Evolutionary conservation across 2,113 vertebrate species (phyloP), one percentile per base, ranked within the genome.

Genomic region (Ciconia stormi): DNA sequence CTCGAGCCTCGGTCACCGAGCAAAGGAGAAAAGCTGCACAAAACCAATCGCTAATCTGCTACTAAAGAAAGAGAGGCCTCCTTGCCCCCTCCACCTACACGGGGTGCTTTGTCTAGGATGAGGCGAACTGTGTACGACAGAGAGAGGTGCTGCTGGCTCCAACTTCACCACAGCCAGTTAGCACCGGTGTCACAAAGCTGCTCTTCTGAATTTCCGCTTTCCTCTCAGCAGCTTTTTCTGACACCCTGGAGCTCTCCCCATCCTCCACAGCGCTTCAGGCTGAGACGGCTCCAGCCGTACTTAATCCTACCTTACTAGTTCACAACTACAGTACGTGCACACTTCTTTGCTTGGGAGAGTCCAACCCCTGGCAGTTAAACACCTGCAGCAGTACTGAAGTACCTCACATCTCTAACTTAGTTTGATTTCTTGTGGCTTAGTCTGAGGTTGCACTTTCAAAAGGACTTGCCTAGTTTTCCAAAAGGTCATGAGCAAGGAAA

Each of bases 101-200:
- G 0, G 16, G 11, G 40, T 4, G 36, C 56, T 77, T 44, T 58
- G n/a, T 25, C 27, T 20, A 5, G 34, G 61, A 7, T 5, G 27
- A 34, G n/a, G 62, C 17, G 58, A 55, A 8, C 52, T 13, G 19
- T 13, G 82, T 2, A 0, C 4, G 46, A 27, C n/a, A 44, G 61
- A 25, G 19, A 13, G 29, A 22, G n/a, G 18, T 0, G 0, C 84
- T 56, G 47, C 61, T 56, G 52, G 47, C 61, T 56, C 56, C 44
- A 3, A 10, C 36, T 29, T 18, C 52, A 30, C 36, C 18, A 2
- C 25, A 4, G 62, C 29, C 0, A 0, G 12, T 14, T 61, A 65
- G 62, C 50, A 9, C 8, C 1, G 0, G 4, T 5, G 42, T 44
- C 21, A 23, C 36, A 58, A 19, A 80, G 78, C 84, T n/a, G 40